Conservation (phyloP, 1,140 invertebrate genomes). For the Leptinotarsa defecta region DNA sequence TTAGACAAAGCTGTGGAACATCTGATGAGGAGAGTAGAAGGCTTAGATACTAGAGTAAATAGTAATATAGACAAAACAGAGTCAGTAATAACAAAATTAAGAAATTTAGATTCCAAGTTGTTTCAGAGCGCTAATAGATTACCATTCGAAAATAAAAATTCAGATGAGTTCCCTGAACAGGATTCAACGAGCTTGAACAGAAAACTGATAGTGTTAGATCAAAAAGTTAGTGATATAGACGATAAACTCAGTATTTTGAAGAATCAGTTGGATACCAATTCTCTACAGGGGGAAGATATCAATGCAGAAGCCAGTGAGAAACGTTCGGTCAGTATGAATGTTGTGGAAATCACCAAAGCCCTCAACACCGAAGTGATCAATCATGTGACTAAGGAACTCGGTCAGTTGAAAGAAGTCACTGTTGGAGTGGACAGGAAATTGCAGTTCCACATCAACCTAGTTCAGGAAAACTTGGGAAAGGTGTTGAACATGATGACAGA, state of each 20-base stretch:
- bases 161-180: slow-evolving; percentile 22
- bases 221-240: slow-evolving; percentile 81
- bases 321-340: slow-evolving; percentile 78
- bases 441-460: slow-evolving; percentile 82
- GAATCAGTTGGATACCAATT: slow-evolving; percentile 80
- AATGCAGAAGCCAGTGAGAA: slow-evolving; percentile 85
- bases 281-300: slow-evolving; percentile 76
- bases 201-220: slow-evolving; percentile 66
- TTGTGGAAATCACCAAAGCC: slow-evolving; percentile 77
- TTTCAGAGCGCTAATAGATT: slow-evolving; percentile 57
- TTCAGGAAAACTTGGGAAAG: slow-evolving; percentile 78
- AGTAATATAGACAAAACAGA: slow-evolving; percentile 85
- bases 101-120: slow-evolving; percentile 72
- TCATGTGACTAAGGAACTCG: slow-evolving; percentile 75
- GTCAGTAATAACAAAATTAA: slow-evolving; percentile 74
- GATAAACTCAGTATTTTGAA: slow-evolving; percentile 76
- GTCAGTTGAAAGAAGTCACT: slow-evolving; percentile 74
- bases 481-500: slow-evolving; percentile 77
- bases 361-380: slow-evolving; percentile 76
- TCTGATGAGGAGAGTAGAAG: slow-evolving; percentile 80
- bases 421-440: slow-evolving; percentile 79
- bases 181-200: slow-evolving; percentile 25
- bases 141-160: slow-evolving; percentile 18
- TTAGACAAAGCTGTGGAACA: slow-evolving; percentile 84
- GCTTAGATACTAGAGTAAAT: slow-evolving; percentile 75